phyloP scores from a whole-genome alignment of 2,888 invertebrate species.

The Calliopum simillimum region DNA sequence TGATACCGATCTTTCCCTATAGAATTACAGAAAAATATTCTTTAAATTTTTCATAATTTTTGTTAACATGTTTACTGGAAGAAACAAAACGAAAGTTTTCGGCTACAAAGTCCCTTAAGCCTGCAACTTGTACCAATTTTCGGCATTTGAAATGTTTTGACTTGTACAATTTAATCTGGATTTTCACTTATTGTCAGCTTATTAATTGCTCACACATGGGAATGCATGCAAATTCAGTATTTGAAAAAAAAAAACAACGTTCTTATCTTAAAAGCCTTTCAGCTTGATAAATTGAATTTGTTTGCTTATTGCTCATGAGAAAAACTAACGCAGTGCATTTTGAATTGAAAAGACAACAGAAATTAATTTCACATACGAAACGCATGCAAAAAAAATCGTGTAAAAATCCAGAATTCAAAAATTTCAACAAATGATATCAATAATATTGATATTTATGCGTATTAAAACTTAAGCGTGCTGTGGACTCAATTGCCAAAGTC shows the following conservation, averaged over 20 bases:
- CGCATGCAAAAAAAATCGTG: too few relatives aligned
- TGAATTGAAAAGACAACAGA: conserved; percentile 11
- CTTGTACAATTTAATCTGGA: conserved; percentile 12
- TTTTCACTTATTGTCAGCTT: conserved; percentile 17
- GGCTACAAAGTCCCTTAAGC: too few relatives aligned
- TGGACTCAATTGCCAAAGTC: background rate
- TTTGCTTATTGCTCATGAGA: background rate
- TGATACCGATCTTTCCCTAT: too few relatives aligned
- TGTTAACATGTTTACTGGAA: too few relatives aligned
- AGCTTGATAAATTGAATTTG: conserved; percentile 18
- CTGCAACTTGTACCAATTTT: too few relatives aligned
- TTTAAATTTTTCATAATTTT: too few relatives aligned
- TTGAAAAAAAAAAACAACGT: conserved; percentile 21
- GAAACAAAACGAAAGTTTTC: too few relatives aligned
- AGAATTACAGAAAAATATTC: too few relatives aligned
- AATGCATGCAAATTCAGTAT: conserved; percentile 10
- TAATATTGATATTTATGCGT: conserved; percentile 25
- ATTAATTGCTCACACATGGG: conserved; percentile 12
- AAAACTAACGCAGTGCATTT: background rate
- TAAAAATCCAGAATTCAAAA: conserved; percentile 14
- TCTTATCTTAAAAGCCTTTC: conserved; percentile 20
- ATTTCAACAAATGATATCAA: conserved; percentile 20
- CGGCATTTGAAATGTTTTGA: too few relatives aligned
- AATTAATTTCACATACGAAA: conserved; percentile 18
- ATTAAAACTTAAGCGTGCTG: background rate